Percentiles rank a stretch among this genome's conserved stretches.
phyloP scores from a whole-genome alignment of 2,888 invertebrate genomes.

The Aplocera efformata region DNA sequence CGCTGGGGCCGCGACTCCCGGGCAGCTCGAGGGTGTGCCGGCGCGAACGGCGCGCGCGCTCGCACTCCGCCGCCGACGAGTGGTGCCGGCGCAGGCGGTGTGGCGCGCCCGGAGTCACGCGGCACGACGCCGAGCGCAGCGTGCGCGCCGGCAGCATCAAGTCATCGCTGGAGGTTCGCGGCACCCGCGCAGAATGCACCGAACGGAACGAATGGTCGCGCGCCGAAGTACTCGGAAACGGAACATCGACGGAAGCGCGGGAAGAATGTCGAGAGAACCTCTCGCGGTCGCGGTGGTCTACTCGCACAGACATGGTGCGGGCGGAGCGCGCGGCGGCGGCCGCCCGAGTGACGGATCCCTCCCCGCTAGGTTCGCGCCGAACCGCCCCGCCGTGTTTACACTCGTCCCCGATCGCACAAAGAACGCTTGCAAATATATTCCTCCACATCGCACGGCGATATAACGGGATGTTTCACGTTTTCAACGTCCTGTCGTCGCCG shows the following conservation, averaged over 20 bases:
- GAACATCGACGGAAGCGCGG: conserved; percentile 72
- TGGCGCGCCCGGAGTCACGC: conserved; percentile 68
- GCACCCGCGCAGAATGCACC: conserved; percentile 72
- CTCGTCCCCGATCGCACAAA: conserved; percentile 64
- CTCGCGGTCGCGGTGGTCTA: conserved; percentile 71
- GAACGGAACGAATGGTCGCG: conserved; percentile 73
- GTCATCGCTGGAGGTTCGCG: conserved; percentile 71
- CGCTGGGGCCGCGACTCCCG: conserved; percentile 68
- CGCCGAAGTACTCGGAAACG: conserved; percentile 64
- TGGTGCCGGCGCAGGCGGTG: conserved; percentile 73
- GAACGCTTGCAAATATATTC: conserved; percentile 68
- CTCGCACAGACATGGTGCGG: conserved; percentile 76
- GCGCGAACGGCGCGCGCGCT: conserved; percentile 69
- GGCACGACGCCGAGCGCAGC: conserved; percentile 71
- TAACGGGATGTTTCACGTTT: conserved; percentile 50
- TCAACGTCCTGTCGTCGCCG: conserved; percentile 40
- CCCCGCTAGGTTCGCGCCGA: conserved; percentile 36
- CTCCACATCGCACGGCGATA: conserved; percentile 50
- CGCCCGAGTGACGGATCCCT: conserved; percentile 67
- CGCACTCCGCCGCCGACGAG: conserved; percentile 73
- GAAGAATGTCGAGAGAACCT: conserved; percentile 75
- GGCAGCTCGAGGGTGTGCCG: conserved; percentile 71
- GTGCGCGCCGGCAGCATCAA: conserved; percentile 74
- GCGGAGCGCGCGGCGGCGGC: conserved; percentile 74
- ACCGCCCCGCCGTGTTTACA: conserved; percentile 64